A percentile compares a stretch with the other conserved stretches of the same genome.
These are phyloP conservation scores for Bugulina stolonifera DNA, from an alignment of 2,888 invertebrate genomes.

Conservation along the genomic window DNA sequence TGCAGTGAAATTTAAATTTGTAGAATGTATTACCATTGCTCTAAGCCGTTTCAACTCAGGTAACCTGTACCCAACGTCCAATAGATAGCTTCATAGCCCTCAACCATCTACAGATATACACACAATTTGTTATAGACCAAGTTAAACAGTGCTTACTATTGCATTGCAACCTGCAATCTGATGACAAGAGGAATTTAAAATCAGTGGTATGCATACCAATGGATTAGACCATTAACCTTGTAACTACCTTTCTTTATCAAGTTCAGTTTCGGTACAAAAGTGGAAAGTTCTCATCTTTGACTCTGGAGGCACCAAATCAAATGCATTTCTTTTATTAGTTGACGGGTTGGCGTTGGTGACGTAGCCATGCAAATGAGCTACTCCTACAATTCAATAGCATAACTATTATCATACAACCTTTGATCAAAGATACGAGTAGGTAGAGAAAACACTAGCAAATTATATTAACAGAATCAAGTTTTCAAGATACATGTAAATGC, in stretches of 20 bases:
- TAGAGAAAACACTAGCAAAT: too few species aligned
- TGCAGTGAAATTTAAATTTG: too few species aligned
- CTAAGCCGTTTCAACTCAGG: too few species aligned
- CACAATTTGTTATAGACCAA: not conserved
- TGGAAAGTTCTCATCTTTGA: constrained; percentile 79
- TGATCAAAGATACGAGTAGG: too few species aligned
- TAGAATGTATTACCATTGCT: too few species aligned
- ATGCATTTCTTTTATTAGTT: constrained; percentile 83
- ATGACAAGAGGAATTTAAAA: too few species aligned
- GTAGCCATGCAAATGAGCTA: constrained; percentile 89
- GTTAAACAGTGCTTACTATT: not conserved
- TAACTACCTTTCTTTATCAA: constrained; percentile 81
- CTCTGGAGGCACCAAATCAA: constrained; percentile 83
- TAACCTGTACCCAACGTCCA: constrained; percentile 65
- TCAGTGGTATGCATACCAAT: too few species aligned
- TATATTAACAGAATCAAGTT: too few species aligned
- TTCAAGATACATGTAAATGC: too few species aligned
- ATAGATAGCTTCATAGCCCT: constrained; percentile 89
- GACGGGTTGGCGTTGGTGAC: constrained; percentile 70
- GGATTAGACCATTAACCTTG: too few species aligned
- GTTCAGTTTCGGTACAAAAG: constrained; percentile 87
- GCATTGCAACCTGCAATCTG: not conserved
- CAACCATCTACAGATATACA: constrained; percentile 68
- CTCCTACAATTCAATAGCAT: too few species aligned
- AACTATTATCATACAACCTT: too few species aligned